A percentile compares a stretch with the other conserved stretches of the same genome.
Evolutionary conservation across 2,888 invertebrate species (phyloP).

Genomic region (Ganaspis brasiliensis): DNA sequence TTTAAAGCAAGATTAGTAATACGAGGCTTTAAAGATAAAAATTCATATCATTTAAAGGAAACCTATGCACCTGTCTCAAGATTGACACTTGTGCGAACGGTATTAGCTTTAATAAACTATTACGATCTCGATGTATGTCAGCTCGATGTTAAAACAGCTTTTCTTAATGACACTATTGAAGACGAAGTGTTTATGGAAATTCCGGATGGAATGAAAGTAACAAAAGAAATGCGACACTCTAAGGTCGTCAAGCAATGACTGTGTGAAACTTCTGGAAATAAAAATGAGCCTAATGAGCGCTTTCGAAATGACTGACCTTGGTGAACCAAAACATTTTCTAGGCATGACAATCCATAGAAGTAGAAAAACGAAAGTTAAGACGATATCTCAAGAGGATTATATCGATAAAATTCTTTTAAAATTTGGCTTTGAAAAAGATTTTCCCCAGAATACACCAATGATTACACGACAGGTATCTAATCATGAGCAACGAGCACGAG

Average conservation of each 20-base stretch:
- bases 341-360: neutral
- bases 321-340: constrained; percentile 23
- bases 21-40: constrained; percentile 57
- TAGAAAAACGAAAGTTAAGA: no score
- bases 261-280: no score
- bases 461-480: neutral
- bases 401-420: constrained; percentile 7
- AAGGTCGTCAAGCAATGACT: no score
- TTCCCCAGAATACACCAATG: constrained; percentile 56
- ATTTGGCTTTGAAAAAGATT: constrained; percentile 46
- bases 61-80: constrained; percentile 58
- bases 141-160: constrained; percentile 51
- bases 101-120: constrained; percentile 51
- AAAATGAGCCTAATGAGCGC: constrained; percentile 21
- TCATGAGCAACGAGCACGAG: neutral
- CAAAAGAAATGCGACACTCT: no score
- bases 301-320: constrained; percentile 23
- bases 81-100: constrained; percentile 50
- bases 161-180: constrained; percentile 47
- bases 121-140: constrained; percentile 40
- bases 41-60: constrained; percentile 52
- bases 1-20: constrained; percentile 56
- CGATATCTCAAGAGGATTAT: no score
- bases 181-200: constrained; percentile 50
- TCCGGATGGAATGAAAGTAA: constrained; percentile 12